Conservation (phyloP, 2,888 invertebrate genomes). For the Sisyra terminalis region DNA sequence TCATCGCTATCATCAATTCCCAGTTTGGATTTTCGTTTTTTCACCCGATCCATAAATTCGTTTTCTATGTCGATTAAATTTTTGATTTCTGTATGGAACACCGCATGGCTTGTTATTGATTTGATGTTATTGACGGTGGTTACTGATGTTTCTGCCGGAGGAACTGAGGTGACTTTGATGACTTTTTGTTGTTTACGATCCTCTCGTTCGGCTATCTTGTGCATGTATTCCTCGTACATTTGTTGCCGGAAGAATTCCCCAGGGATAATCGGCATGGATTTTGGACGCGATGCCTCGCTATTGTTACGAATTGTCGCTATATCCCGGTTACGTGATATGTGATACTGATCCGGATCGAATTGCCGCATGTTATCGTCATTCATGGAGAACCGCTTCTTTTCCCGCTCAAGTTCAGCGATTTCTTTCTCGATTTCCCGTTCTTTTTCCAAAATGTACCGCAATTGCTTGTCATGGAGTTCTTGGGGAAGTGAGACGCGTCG, state of each 20-base stretch:
- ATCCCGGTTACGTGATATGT: constrained; percentile 31
- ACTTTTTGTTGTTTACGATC: constrained; percentile 65
- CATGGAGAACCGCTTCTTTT: constrained; percentile 22
- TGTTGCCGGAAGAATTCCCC: constrained; percentile 57
- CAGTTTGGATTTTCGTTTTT: constrained; percentile 50
- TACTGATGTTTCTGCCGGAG: not conserved
- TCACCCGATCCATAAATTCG: constrained; percentile 64
- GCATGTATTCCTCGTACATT: constrained; percentile 74
- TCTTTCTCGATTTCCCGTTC: constrained; percentile 51
- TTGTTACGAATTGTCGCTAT: constrained; percentile 21
- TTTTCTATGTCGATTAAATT: constrained; percentile 42
- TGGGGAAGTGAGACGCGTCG: constrained; percentile 44
- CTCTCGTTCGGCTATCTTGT: constrained; percentile 59
- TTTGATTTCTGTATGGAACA: constrained; percentile 19
- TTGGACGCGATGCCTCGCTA: constrained; percentile 15
- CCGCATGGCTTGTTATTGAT: constrained; percentile 8
- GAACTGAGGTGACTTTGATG: constrained; percentile 51
- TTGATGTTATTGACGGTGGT: constrained; percentile 19
- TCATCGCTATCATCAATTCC: constrained; percentile 48
- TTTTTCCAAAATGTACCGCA: constrained; percentile 47
- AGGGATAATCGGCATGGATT: constrained; percentile 25
- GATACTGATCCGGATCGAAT: constrained; percentile 25
- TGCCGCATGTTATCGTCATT: not conserved
- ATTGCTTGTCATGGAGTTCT: constrained; percentile 43
- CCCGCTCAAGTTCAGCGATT: constrained; percentile 41